A percentile compares a stretch with the other conserved stretches of the same genome.
Conservation (phyloP, 2,888 invertebrate species). For the Rotaria sp. region DNA sequence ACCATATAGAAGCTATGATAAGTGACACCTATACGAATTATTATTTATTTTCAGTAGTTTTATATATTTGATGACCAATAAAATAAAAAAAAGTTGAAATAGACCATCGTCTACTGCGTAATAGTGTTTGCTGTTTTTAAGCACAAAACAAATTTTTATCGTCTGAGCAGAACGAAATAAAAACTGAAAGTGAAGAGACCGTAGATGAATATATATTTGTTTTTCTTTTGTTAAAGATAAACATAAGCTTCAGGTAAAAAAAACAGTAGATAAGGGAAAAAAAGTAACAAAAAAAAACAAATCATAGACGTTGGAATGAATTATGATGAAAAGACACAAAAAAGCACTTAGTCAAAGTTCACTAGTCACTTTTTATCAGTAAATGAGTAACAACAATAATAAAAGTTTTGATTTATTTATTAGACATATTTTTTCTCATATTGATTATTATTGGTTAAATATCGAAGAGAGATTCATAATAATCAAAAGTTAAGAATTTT, state of each 20-base stretch:
- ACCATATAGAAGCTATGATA: background rate
- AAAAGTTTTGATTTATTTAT: background rate
- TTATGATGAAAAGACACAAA: background rate
- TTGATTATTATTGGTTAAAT: background rate
- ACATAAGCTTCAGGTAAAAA: background rate
- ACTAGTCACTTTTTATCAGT: background rate
- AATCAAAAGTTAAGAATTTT: background rate
- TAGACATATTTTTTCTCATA: background rate
- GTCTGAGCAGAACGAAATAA: background rate
- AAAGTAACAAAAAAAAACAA: background rate
- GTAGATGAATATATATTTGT: background rate
- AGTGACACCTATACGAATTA: background rate
- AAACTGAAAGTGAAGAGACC: background rate
- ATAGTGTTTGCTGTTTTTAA: background rate
- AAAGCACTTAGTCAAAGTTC: background rate
- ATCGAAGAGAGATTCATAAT: background rate
- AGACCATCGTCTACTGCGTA: no score
- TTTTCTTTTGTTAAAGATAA: background rate
- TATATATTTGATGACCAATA: no score
- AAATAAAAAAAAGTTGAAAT: no score
- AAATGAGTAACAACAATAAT: background rate
- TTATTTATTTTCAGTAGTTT: background rate
- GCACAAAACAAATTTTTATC: background rate
- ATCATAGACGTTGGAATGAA: background rate
- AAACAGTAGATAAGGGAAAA: background rate